Base-by-base conservation (phyloP, 2,888 invertebrate species). In the Trichogramma evanescens region DNA sequence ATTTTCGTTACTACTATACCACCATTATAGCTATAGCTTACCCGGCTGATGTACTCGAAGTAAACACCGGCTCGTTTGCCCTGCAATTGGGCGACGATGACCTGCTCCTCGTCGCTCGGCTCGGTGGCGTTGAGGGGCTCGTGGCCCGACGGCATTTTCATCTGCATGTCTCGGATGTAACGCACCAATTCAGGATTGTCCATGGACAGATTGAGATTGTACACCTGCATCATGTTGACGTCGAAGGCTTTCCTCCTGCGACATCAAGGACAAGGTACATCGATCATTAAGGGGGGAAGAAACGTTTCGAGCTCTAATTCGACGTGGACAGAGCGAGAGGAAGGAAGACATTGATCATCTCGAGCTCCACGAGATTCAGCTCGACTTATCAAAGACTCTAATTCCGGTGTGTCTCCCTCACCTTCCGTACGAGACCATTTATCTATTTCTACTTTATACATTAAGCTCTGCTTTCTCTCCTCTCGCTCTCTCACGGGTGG, bases 141-240 rank as follows among this genome's bases (percentile, higher is more conserved):
- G 62, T 73, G 72, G 46, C 68, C 70, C 4, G 69, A 70, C 13
- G 77, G 72, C 8, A 79, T 76, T 54, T 76, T 79, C 69, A 91
- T 80, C 72, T 89, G 88, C 69, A 89, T 83, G 74, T 89, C 86
- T 40, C 88, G 81, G 67, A 91, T 88, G 78, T 88, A 90, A 59
- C 85, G 85, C 66, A 90, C 86, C 63, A 91, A 81, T 69, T 85
- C 83, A 2, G 88, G 85, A 69, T 90, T 87, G 73, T 88, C 89
- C 80, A 90, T 89, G 9, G 86, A 81, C 63, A 90, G 83, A 43
- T 84, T 82, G 67, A 90, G 81, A 73, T 90, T 89, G 76, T 88
- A 86, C 76, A 90, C 90, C 66, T 86, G 85, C 54, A 87, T 88
- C 87, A 91, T 88, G 80, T 89, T 91, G 66, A 87, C 81, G 45